phyloP scores from a whole-genome alignment of 2,888 invertebrate species.

The Bimastos eiseni region DNA sequence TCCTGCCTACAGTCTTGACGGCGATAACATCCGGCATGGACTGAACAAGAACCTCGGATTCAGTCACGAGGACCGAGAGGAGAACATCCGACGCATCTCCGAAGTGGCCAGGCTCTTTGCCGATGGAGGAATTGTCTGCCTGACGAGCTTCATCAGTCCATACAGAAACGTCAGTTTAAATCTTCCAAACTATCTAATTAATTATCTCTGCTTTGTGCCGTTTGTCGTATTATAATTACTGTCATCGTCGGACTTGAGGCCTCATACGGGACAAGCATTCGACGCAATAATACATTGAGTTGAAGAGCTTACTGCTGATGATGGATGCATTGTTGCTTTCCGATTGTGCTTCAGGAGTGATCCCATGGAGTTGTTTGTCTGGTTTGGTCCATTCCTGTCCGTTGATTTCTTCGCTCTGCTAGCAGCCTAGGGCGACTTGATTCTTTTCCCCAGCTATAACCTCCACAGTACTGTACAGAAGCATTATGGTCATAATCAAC shows the following conservation, averaged over 20 bases:
- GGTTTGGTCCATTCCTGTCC: no score
- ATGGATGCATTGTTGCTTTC: no score
- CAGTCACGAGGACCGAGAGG: conserved; percentile 87
- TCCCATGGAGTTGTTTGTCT: no score
- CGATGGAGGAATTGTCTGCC: conserved; percentile 91
- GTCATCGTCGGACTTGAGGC: not conserved
- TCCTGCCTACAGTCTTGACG: conserved; percentile 93
- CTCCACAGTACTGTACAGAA: no score
- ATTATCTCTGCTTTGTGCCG: not conserved
- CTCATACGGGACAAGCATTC: no score
- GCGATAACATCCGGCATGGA: conserved; percentile 94
- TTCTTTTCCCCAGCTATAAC: no score
- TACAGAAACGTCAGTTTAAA: conserved; percentile 73
- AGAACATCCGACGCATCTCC: conserved; percentile 95
- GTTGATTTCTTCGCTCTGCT: no score
- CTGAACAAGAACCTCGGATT: conserved; percentile 94
- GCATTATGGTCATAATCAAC: no score
- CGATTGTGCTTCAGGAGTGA: no score
- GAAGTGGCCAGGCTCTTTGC: conserved; percentile 97
- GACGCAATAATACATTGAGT: no score
- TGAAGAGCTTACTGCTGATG: no score
- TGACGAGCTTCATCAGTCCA: conserved; percentile 97
- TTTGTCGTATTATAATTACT: not conserved
- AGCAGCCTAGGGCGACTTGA: no score
- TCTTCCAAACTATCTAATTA: not conserved